Conservation (phyloP, 1,140 invertebrate genomes). For the Trichoplusia ni region DNA sequence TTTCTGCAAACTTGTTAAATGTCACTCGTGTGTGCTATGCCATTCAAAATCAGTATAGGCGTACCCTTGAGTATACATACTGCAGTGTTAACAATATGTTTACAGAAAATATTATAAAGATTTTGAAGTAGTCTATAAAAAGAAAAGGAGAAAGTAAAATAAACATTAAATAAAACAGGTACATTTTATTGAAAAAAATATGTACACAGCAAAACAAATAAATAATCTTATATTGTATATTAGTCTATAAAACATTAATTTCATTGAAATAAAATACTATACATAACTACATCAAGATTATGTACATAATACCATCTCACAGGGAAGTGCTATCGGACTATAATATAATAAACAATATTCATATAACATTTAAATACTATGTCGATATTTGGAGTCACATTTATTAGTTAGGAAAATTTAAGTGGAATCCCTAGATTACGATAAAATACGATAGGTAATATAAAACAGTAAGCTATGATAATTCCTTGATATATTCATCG, state of each 20-base stretch:
- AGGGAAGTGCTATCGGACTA: slow-evolving; percentile 59
- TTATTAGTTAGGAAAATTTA: slow-evolving; percentile 61
- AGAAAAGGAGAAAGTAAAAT: slow-evolving; percentile 23
- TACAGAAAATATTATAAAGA: too few species aligned
- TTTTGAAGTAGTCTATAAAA: neutral
- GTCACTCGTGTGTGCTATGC: too few species aligned
- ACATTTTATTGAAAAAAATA: slow-evolving; percentile 81
- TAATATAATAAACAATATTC: slow-evolving; percentile 74
- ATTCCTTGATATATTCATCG: slow-evolving; percentile 60
- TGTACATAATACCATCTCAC: slow-evolving; percentile 78
- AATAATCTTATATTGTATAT: slow-evolving; percentile 82
- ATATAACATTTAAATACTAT: slow-evolving; percentile 73
- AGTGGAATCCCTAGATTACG: slow-evolving; percentile 58
- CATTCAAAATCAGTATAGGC: too few species aligned
- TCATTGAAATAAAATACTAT: slow-evolving; percentile 81
- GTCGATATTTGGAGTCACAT: slow-evolving; percentile 65
- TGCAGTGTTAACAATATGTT: too few species aligned
- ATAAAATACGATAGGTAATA: slow-evolving; percentile 70
- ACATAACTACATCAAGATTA: slow-evolving; percentile 79
- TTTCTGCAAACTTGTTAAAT: too few species aligned
- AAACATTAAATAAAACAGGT: slow-evolving; percentile 76
- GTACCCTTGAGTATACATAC: too few species aligned
- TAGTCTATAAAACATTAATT: slow-evolving; percentile 82
- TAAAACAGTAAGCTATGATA: slow-evolving; percentile 72
- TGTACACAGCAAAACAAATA: slow-evolving; percentile 82